Evolutionary conservation across 2,888 invertebrate species (phyloP).

Genomic region (Ditula angustiorana): DNA sequence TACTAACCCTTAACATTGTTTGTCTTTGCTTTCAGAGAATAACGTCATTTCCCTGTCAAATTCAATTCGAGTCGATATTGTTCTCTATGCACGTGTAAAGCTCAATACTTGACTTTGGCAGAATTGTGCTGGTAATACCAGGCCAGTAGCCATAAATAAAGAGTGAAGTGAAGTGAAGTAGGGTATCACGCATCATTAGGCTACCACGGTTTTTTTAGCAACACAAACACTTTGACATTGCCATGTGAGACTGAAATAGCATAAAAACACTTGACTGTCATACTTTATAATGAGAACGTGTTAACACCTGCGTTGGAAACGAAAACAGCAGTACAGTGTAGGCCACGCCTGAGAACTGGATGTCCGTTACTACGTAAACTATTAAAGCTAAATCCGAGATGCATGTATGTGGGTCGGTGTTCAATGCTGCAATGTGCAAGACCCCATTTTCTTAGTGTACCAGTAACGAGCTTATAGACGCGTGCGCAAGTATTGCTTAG

Average conservation of each 20-base stretch:
- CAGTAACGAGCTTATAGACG: slow-evolving; percentile 46
- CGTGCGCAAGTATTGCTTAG: slow-evolving; percentile 44
- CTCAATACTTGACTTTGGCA: too few relatives aligned
- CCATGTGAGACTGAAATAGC: not conserved
- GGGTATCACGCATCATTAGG: too few relatives aligned
- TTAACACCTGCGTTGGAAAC: slow-evolving; percentile 13
- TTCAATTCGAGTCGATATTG: too few relatives aligned
- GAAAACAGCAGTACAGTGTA: slow-evolving; percentile 19
- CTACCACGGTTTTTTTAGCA: too few relatives aligned
- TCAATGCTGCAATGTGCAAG: slow-evolving; percentile 47
- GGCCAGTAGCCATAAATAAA: too few relatives aligned
- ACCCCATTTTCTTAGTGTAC: slow-evolving; percentile 49
- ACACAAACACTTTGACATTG: not conserved
- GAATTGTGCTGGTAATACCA: too few relatives aligned
- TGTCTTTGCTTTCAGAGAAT: too few relatives aligned
- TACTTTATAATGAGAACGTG: slow-evolving; percentile 3
- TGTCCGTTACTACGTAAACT: slow-evolving; percentile 43
- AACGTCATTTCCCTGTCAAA: too few relatives aligned
- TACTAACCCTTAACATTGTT: too few relatives aligned
- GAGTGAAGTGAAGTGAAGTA: too few relatives aligned
- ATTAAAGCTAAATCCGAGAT: slow-evolving; percentile 43
- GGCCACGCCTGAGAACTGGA: slow-evolving; percentile 25
- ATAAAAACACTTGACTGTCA: slow-evolving; percentile 1
- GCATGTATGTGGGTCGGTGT: slow-evolving; percentile 49
- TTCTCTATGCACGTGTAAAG: too few relatives aligned